phyloP scores from a whole-genome alignment of 2,113 vertebrate species.

The Equus quagga region DNA sequence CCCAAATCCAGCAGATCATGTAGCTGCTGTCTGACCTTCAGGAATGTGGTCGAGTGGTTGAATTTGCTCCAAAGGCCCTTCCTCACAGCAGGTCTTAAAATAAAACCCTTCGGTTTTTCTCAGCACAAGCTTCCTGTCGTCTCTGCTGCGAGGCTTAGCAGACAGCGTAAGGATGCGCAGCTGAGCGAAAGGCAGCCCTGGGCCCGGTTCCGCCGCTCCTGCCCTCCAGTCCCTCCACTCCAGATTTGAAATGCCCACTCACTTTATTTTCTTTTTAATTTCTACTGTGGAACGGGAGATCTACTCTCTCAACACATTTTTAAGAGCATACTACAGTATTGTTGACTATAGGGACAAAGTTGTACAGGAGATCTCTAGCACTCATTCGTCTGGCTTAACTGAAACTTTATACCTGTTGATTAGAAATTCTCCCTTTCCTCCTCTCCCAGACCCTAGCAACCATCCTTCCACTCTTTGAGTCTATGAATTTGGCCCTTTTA shows the following conservation, averaged over 20 bases:
- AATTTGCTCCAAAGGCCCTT: slow-evolving; percentile 81
- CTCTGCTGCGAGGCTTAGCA: slow-evolving; percentile 80
- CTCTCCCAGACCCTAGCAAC: not conserved
- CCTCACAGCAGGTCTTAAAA: slow-evolving; percentile 85
- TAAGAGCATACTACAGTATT: rapidly evolving
- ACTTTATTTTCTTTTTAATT: not conserved
- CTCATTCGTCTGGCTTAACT: not conserved
- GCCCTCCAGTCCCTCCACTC: no score
- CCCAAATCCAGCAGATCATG: slow-evolving; percentile 78
- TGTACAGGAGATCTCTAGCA: not conserved
- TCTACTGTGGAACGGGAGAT: not conserved
- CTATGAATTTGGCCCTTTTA: not conserved
- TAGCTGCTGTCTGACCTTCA: slow-evolving; percentile 84
- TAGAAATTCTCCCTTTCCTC: not conserved
- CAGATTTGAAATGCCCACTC: not conserved
- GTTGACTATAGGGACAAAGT: rapidly evolving
- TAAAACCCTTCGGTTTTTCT: slow-evolving; percentile 84
- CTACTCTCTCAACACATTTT: not conserved
- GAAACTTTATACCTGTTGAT: not conserved
- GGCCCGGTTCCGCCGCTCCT: not conserved
- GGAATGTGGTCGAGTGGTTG: slow-evolving; percentile 65
- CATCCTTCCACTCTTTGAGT: not conserved
- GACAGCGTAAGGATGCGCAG: slow-evolving; percentile 65
- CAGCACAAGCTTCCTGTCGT: slow-evolving; percentile 76
- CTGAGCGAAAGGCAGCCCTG: slow-evolving; percentile 70